phyloP scores from a whole-genome alignment of 92 coral and sea anemone species.

The Meandrina meandrites region DNA sequence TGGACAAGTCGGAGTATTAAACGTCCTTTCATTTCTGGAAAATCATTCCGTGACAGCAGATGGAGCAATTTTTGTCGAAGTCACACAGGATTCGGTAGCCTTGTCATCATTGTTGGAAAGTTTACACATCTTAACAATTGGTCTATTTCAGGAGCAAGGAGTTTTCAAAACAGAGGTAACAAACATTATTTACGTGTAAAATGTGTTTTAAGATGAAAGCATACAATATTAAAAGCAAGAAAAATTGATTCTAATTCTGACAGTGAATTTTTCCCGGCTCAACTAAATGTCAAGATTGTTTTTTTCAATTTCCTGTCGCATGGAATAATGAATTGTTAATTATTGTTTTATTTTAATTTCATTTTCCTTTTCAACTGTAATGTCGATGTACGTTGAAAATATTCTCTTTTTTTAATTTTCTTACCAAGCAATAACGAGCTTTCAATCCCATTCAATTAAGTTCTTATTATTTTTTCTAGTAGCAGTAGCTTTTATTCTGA shows the following conservation, averaged over 20 bases:
- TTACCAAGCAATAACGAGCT: background rate
- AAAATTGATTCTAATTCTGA: background rate
- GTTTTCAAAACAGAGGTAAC: slow-evolving; percentile 17
- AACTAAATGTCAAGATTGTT: background rate
- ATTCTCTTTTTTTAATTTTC: background rate
- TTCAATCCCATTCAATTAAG: background rate
- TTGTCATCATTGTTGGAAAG: slow-evolving; percentile 12
- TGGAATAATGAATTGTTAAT: background rate
- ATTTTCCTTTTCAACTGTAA: background rate
- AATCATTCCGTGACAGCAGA: background rate
- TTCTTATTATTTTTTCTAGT: background rate
- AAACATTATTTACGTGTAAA: background rate
- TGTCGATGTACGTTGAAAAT: too few species aligned
- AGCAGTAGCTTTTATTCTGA: background rate
- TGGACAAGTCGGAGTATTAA: background rate
- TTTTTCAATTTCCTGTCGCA: background rate
- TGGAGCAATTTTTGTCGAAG: slow-evolving; percentile 21
- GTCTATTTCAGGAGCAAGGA: slow-evolving; percentile 21
- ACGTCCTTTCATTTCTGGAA: background rate
- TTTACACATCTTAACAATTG: slow-evolving; percentile 13
- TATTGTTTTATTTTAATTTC: background rate
- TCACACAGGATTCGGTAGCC: background rate
- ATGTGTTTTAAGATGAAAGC: background rate
- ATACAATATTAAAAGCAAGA: background rate
- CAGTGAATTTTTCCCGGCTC: background rate